Evolutionary conservation across 1,140 invertebrate species (phyloP), one percentile per base, ranked within the genome.

Genomic region (Sycobia sp.): DNA sequence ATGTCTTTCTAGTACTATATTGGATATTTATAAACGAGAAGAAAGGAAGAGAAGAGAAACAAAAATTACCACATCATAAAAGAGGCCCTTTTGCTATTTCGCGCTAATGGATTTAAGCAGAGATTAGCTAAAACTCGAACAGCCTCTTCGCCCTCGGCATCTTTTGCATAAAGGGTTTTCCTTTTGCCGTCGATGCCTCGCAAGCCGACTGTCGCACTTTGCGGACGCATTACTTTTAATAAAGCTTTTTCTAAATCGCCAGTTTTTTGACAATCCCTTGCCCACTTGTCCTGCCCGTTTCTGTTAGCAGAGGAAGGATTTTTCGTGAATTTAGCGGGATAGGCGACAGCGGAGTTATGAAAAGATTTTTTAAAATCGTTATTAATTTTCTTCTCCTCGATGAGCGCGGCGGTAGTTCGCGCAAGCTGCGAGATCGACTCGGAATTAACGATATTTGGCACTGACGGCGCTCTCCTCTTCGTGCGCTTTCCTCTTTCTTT

Each of bases 51-150:
- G 16, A 43, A 43, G 1, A 4, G 3, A 18, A 27, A n/a, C 10
- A 13, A 9, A 8, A 29, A 11, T 76, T 20, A 82, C 80, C 80
- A 81, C 32, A 82, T 79, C 77, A 82, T 82, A 55, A 76, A 76
- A 1, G 73, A 66, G 41, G 76, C 71, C 16, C 69, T 63, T 59
- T 76, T 74, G 29, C 61, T 74, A 38, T 36, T 60, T 36, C 76
- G 70, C 2, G 78, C 79, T 11, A 82, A 54, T 10, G 80, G 79
- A 73, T 80, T 82, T 44, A 82, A 59, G 38, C 77, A 80, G 18
- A 82, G 67, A 55, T 47, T 78, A 7, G 71, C 74, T 4, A 82
- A 63, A n/a, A 75, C 79, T 23, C 75, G 63, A 4, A 78, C 73
- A 39, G 77, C 73, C 10, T 81, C 79, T 0, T 75, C 73, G 0